These are phyloP conservation scores for Drosophila prostipennis DNA, from an alignment of 2,888 invertebrate species.

Conservation along the genomic window DNA sequence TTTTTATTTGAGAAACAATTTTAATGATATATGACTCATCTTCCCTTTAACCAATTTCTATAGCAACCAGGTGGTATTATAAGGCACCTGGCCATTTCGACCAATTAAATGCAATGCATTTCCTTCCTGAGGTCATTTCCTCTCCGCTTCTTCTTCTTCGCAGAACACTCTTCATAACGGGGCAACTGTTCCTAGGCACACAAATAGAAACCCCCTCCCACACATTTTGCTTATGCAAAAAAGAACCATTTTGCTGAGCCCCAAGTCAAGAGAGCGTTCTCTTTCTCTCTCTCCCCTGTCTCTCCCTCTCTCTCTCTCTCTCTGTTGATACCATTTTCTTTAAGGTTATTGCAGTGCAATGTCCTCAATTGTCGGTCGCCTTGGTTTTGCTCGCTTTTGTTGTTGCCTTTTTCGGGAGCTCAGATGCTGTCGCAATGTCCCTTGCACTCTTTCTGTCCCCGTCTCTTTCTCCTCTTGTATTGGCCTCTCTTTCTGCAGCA, in stretches of 20 bases:
- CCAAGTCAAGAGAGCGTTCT: constrained; percentile 59
- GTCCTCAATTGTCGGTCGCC: constrained; percentile 79
- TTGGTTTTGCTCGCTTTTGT: constrained; percentile 52
- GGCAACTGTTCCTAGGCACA: constrained; percentile 52
- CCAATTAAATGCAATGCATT: constrained; percentile 77
- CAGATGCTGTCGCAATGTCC: constrained; percentile 59
- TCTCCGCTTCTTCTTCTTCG: constrained; percentile 42
- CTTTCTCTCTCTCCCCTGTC: constrained; percentile 6
- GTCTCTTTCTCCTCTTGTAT: constrained; percentile 6
- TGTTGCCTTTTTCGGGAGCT: constrained; percentile 65
- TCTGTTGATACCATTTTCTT: constrained; percentile 64
- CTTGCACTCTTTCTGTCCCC: constrained; percentile 32
- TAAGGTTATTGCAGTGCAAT: constrained; percentile 82
- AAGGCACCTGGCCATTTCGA: constrained; percentile 46
- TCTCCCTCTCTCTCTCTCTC: constrained; percentile 45
- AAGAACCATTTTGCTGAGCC: constrained; percentile 61
- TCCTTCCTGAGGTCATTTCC: constrained; percentile 76
- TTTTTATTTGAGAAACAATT: too few species aligned
- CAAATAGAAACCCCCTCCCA: constrained; percentile 26
- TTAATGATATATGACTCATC: constrained; percentile 2
- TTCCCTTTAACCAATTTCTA: constrained; percentile 8
- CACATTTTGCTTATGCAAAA: constrained; percentile 54
- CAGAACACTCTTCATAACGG: constrained; percentile 17
- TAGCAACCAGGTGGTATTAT: constrained; percentile 18
- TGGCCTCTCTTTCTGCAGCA: constrained; percentile 10